Evolutionary conservation across 2,888 invertebrate genomes (phyloP), one percentile per base, ranked within the genome.

Genomic region (Lumbricus terrestris): DNA sequence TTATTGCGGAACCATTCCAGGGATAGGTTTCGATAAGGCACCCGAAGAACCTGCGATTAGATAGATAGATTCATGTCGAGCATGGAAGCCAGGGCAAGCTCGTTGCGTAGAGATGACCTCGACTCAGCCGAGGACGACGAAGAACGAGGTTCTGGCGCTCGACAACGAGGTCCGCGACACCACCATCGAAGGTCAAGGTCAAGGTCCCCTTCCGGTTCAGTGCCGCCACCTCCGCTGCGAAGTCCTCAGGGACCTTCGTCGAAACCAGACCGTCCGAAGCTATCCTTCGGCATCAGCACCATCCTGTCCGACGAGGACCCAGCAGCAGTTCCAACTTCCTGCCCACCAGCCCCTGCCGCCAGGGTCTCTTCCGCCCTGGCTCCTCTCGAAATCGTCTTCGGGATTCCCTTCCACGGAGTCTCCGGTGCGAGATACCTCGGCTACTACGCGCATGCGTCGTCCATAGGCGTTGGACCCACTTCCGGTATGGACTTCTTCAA

Each of bases 241-340:
- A 35, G 35, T 34, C 85, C 85, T 16, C 85, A 37, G 37, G 35
- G 35, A 23, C 18, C 23, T 35, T 34, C 85, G 18, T 85, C 85
- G 18, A 34, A 37, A 29, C 85, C 85, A 23, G 85, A 85, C 35
- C 34, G 34, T 8, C 85, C 89, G 33, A 90, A 90, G 40, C 89
- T 90, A 15, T 90, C 90, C 23, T 90, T 90, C 83, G 90, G 90
- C 34, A 90, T 90, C 82, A 89, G 83, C 40, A 83, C 69, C 33
- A 90, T 90, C 47, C 90, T 90, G 20, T 89, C 90, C 33, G 54
- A 54, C 88, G 40, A 88, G 35, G 42, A 85, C 23, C 85, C 42
- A 20, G n/a, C 42, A 34, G 83, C 29, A 38, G 34, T 13, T 16
- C 23, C 33, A 20, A n/a, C 33, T 42, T 89, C 54, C n/a, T 16